Evolutionary conservation across 2,797 vertebrate species (phyloP).

Genomic region (Myotis pilosus): DNA sequence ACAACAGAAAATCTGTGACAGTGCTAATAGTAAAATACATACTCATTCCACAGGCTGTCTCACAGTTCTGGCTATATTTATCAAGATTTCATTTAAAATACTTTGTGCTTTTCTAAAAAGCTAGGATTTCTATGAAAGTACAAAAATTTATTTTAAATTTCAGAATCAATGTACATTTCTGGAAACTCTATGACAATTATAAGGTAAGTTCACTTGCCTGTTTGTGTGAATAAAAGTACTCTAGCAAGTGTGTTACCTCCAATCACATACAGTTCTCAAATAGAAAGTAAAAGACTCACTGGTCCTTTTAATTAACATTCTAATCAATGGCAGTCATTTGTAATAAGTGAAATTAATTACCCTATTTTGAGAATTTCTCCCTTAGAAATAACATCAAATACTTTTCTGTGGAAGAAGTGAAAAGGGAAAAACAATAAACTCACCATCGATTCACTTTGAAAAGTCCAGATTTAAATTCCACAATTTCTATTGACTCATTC

Average conservation of each 20-base stretch:
- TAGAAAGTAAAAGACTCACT: not conserved
- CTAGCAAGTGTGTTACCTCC: not conserved
- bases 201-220: not conserved
- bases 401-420: not conserved
- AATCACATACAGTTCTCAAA: not conserved
- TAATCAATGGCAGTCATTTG: not conserved
- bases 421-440: not conserved
- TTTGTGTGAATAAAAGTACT: not conserved
- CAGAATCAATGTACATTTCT: constrained; percentile 4
- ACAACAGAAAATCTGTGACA: not conserved
- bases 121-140: not conserved
- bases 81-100: not conserved
- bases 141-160: not conserved
- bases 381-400: not conserved
- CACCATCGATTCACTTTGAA: not conserved
- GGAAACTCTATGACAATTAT: not conserved
- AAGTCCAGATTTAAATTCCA: not conserved
- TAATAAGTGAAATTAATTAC: constrained; percentile 15
- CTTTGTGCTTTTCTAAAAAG: not conserved
- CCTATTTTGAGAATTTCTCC: not conserved
- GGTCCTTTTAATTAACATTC: not conserved
- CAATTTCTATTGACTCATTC: not conserved
- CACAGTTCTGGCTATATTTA: not conserved
- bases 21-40: not conserved
- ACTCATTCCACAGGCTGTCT: not conserved